These are phyloP conservation scores for Anastrepha obliqua DNA, from an alignment of 1,140 invertebrate species.

Conservation along the genomic window DNA sequence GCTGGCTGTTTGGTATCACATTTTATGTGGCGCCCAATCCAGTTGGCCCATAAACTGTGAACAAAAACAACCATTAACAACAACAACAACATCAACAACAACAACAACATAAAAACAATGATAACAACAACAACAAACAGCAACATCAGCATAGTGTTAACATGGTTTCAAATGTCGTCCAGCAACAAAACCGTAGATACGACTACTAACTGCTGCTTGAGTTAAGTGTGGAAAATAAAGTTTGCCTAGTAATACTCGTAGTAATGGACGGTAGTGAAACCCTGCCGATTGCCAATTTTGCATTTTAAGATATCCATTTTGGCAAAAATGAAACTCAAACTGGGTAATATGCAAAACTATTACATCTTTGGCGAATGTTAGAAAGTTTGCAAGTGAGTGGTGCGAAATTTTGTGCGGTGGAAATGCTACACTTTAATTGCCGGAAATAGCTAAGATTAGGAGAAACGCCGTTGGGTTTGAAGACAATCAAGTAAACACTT, in stretches of 20 bases:
- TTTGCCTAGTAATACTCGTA: not conserved
- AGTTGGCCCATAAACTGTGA: not conserved
- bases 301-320: conserved; percentile 27
- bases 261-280: not conserved
- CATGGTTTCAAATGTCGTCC: not conserved
- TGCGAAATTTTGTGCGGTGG: not conserved
- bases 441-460: not conserved
- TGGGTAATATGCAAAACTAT: conserved; percentile 15
- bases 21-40: not conserved
- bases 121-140: not conserved
- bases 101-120: not conserved
- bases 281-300: conserved; percentile 1
- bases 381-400: not conserved
- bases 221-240: conserved; percentile 4
- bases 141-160: not conserved
- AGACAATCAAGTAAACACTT: not conserved
- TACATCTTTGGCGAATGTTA: not conserved
- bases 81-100: not conserved
- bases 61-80: not conserved
- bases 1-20: not conserved
- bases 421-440: not conserved
- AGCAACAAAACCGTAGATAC: conserved; percentile 1
- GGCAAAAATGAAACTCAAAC: conserved; percentile 20
- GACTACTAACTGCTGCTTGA: not conserved
- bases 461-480: not conserved